A percentile compares a stretch with the other conserved stretches of the same genome.
Conservation (phyloP, 35 echinoderm and acorn worm species). For the Apostichopus californicus region DNA sequence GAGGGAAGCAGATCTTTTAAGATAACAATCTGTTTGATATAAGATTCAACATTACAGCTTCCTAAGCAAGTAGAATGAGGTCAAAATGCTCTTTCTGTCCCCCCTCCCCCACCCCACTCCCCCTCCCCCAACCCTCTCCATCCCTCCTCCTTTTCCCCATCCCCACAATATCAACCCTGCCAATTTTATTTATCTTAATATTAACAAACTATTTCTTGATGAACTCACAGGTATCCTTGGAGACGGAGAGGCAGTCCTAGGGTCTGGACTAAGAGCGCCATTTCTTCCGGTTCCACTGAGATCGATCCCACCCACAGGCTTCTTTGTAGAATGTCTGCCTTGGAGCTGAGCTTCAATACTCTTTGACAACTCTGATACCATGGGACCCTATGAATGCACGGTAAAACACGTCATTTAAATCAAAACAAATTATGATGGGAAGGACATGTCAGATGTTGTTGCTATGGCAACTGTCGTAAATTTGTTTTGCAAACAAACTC, state of each 20-base stretch:
- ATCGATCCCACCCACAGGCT: slow-evolving; percentile 85
- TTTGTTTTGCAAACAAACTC: no score
- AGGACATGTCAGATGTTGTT: no score
- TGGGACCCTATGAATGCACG: slow-evolving; percentile 55
- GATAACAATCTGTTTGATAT: no score
- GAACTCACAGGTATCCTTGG: slow-evolving; percentile 91
- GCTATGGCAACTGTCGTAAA: no score
- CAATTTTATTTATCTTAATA: neutral
- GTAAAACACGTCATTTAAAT: no score
- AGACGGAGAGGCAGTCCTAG: slow-evolving; percentile 46
- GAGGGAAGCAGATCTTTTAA: no score
- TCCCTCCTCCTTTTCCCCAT: neutral
- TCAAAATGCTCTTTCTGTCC: no score
- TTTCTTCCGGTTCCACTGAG: slow-evolving; percentile 56
- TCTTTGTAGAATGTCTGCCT: slow-evolving; percentile 47
- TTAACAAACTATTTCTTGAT: neutral
- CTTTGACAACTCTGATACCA: slow-evolving; percentile 64
- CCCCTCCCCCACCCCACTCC: no score
- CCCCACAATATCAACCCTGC: neutral
- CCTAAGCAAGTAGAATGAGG: neutral
- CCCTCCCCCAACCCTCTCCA: neutral
- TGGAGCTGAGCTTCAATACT: slow-evolving; percentile 81
- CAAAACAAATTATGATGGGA: no score
- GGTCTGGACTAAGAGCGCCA: slow-evolving; percentile 55
- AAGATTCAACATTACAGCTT: neutral